Evolutionary conservation across 2,888 invertebrate species (phyloP).

Genomic region (Allolobophora icterica): DNA sequence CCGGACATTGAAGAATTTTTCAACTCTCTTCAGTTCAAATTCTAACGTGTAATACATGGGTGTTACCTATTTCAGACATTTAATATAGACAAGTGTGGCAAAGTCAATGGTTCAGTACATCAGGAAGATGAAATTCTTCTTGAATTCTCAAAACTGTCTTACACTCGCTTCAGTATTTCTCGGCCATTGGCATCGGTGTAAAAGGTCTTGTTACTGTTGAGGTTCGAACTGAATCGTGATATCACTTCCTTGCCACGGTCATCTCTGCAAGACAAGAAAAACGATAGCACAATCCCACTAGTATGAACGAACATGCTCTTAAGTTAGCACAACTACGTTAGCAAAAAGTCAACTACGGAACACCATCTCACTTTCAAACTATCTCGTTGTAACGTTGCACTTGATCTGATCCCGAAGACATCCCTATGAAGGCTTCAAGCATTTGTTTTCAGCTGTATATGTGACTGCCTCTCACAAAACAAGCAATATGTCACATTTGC

Average conservation of each 20-base stretch:
- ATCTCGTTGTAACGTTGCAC: too few relatives aligned
- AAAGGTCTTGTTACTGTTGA: slow-evolving; percentile 68
- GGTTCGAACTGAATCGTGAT: slow-evolving; percentile 73
- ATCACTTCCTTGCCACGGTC: slow-evolving; percentile 83
- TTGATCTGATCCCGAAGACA: background rate
- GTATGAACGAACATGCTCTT: too few relatives aligned
- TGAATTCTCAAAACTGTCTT: slow-evolving; percentile 41
- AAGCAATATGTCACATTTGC: too few relatives aligned
- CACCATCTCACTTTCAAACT: background rate
- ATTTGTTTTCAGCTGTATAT: background rate
- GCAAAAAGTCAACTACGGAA: background rate
- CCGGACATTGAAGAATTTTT: too few relatives aligned
- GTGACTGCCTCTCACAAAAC: background rate
- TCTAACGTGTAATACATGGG: too few relatives aligned
- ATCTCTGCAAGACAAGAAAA: slow-evolving; percentile 52
- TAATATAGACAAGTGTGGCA: too few relatives aligned
- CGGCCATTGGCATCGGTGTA: slow-evolving; percentile 94
- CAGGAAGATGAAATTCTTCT: too few relatives aligned
- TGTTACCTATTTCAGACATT: too few relatives aligned
- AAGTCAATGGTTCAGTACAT: too few relatives aligned
- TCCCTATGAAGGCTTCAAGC: background rate
- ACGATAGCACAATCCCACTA: too few relatives aligned
- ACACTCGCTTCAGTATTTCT: slow-evolving; percentile 77
- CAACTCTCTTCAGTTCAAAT: too few relatives aligned
- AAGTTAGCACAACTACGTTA: too few relatives aligned